Evolutionary conservation across 2,113 vertebrate species (phyloP).

Genomic region (Tenrec ecaudatus): DNA sequence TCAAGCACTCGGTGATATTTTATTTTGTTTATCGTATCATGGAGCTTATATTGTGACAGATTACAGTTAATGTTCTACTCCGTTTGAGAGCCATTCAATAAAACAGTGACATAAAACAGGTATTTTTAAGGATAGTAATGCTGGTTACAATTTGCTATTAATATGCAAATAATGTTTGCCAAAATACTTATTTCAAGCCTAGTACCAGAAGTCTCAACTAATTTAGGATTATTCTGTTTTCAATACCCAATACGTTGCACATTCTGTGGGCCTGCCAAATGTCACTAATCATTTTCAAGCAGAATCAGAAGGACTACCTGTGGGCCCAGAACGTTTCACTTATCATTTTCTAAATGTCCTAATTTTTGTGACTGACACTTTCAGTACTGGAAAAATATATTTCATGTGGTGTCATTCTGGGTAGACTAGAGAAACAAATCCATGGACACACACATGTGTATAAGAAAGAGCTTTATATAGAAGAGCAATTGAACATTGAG

Average conservation of each 20-base stretch:
- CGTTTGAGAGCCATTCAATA: conserved; percentile 59
- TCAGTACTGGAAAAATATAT: conserved; percentile 19
- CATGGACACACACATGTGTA: no score
- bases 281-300: conserved; percentile 24
- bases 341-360: neutral
- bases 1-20: conserved; percentile 39
- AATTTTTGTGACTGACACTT: neutral
- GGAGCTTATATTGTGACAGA: neutral
- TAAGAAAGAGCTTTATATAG: no score
- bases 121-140: conserved; percentile 39
- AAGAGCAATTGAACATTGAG: no score
- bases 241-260: neutral
- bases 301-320: neutral
- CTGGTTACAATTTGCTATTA: conserved; percentile 72
- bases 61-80: neutral
- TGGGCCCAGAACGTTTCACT: neutral
- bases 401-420: no score
- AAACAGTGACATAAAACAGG: conserved; percentile 74
- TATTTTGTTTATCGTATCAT: neutral
- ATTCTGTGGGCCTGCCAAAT: conserved; percentile 10
- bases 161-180: conserved; percentile 59
- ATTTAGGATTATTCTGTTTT: conserved; percentile 40
- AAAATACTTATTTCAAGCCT: neutral
- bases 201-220: conserved; percentile 39
- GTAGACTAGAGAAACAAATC: no score